A percentile compares a stretch with the other conserved stretches of the same genome.
Evolutionary conservation across 1,140 invertebrate species (phyloP).

Genomic region (Venturia canescens): DNA sequence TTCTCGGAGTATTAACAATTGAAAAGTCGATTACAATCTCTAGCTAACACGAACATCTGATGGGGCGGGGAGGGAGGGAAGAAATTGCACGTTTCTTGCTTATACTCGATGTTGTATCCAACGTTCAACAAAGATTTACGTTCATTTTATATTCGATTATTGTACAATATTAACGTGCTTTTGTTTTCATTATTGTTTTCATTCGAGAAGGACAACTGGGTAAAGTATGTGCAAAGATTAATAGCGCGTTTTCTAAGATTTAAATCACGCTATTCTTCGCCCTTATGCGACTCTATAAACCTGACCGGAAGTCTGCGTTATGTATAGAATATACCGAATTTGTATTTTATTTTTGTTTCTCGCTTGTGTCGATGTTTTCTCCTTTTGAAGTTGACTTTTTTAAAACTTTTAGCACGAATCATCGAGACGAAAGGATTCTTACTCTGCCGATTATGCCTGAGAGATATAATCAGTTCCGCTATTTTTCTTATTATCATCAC

Average conservation of each 20-base stretch:
- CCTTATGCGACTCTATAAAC: slow-evolving; percentile 35
- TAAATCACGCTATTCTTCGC: not conserved
- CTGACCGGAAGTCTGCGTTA: slow-evolving; percentile 43
- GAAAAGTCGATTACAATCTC: slow-evolving; percentile 20
- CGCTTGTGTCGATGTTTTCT: not conserved
- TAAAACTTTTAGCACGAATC: not conserved
- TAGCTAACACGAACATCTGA: not conserved
- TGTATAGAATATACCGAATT: slow-evolving; percentile 17
- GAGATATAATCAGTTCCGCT: not conserved
- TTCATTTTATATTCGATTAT: too few species aligned
- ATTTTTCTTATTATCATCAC: slow-evolving; percentile 14
- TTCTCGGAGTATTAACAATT: slow-evolving; percentile 24
- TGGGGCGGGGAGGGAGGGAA: too few species aligned
- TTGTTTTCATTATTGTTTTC: too few species aligned
- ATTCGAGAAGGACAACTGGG: too few species aligned
- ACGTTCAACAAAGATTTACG: too few species aligned
- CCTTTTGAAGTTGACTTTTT: not conserved
- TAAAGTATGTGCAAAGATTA: not conserved
- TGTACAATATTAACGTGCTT: too few species aligned
- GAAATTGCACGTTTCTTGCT: too few species aligned
- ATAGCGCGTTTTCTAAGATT: slow-evolving; percentile 1
- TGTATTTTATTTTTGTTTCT: not conserved
- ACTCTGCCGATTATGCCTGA: slow-evolving; percentile 2
- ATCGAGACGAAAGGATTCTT: not conserved
- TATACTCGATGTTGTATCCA: too few species aligned